These are phyloP conservation scores for Drosophila dives DNA, from an alignment of 2,888 invertebrate genomes.

Conservation along the genomic window DNA sequence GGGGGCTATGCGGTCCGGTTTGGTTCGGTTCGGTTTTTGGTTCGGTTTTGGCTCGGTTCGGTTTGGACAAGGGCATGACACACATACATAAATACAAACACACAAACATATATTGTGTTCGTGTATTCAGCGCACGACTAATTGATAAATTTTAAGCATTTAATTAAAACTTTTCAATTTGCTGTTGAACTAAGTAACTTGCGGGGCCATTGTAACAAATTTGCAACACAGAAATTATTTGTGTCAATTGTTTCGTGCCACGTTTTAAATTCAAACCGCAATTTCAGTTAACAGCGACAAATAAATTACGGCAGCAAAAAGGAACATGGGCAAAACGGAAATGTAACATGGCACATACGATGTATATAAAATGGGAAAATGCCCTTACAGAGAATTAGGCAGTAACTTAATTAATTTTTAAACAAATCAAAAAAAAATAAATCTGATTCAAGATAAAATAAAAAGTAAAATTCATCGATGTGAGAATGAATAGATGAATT, in stretches of 20 bases:
- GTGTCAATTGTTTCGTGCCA: slow-evolving; percentile 60
- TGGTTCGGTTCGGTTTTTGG: not conserved
- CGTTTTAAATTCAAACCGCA: slow-evolving; percentile 64
- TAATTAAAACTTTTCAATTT: slow-evolving; percentile 73
- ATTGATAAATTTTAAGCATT: slow-evolving; percentile 71
- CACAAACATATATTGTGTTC: slow-evolving; percentile 5
- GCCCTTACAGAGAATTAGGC: not conserved
- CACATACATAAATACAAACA: slow-evolving; percentile 11
- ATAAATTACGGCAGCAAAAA: slow-evolving; percentile 59
- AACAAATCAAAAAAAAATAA: not conserved
- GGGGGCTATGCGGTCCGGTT: not conserved
- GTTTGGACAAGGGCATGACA: not conserved
- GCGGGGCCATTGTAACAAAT: slow-evolving; percentile 41
- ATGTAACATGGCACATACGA: slow-evolving; percentile 21
- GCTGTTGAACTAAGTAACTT: slow-evolving; percentile 37
- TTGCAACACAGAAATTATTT: slow-evolving; percentile 43
- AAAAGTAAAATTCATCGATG: not conserved
- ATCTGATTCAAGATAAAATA: not conserved
- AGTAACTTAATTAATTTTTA: not conserved
- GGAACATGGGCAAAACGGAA: slow-evolving; percentile 36
- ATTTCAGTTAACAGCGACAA: slow-evolving; percentile 67
- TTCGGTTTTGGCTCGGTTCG: not conserved
- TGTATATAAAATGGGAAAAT: not conserved
- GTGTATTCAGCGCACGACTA: slow-evolving; percentile 31
- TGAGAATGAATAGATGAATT: not conserved